A percentile compares a stretch with the other conserved stretches of the same genome.
Evolutionary conservation across 1,140 invertebrate genomes (phyloP).

Genomic region (Oryzaephilus surinamensis): DNA sequence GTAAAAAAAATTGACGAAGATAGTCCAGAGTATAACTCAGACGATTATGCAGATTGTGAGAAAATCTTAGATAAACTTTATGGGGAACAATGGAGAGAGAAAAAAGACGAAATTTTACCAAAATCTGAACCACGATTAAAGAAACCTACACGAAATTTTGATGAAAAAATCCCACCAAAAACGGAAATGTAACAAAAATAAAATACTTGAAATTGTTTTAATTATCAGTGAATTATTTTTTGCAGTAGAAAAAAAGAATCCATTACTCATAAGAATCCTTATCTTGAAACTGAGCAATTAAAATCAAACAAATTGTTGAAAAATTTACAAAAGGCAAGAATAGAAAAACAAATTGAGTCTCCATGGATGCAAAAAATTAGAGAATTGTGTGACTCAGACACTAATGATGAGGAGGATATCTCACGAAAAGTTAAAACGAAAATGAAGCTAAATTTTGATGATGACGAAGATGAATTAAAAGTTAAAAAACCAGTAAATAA

Average conservation of each 20-base stretch:
- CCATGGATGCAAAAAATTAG: slow-evolving; percentile 18
- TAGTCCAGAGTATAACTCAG: not conserved
- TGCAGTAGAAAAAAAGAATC: slow-evolving; percentile 10
- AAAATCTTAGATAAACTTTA: slow-evolving; percentile 29
- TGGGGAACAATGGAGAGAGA: slow-evolving; percentile 29
- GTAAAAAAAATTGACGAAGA: slow-evolving; percentile 5
- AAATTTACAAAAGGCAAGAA: slow-evolving; percentile 13
- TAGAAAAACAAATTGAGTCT: slow-evolving; percentile 15
- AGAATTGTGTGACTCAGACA: slow-evolving; percentile 24
- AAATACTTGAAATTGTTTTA: not conserved
- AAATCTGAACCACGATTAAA: slow-evolving; percentile 16
- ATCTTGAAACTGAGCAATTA: slow-evolving; percentile 13
- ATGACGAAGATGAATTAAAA: slow-evolving; percentile 10
- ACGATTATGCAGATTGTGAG: slow-evolving; percentile 11
- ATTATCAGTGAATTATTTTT: slow-evolving; percentile 6
- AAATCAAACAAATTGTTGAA: slow-evolving; percentile 18
- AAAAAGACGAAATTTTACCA: slow-evolving; percentile 24
- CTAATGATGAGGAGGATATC: slow-evolving; percentile 7
- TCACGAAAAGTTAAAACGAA: slow-evolving; percentile 6
- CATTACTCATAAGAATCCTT: slow-evolving; percentile 17
- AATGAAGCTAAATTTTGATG: slow-evolving; percentile 19
- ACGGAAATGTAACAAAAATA: not conserved
- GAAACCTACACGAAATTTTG: slow-evolving; percentile 7
- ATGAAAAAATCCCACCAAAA: slow-evolving; percentile 3
- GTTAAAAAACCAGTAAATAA: too few species aligned